Percentiles rank a stretch among this genome's conserved stretches.
Evolutionary conservation across 2,797 vertebrate genomes (phyloP).

Genomic region (Geotrypetes seraphini): DNA sequence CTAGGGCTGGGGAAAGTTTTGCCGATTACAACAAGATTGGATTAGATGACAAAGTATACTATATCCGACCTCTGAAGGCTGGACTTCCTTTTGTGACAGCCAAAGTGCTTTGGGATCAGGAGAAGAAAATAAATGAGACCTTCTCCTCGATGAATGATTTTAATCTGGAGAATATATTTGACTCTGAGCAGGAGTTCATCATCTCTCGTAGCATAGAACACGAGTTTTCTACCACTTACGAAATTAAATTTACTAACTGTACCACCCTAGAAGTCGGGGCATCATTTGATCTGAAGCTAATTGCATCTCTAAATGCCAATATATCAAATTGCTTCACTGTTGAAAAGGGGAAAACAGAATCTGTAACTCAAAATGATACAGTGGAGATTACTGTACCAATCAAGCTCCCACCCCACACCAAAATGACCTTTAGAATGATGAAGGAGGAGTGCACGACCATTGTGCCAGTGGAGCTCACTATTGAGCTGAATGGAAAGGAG

Average conservation of each 20-base stretch:
- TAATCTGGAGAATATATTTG: constrained; percentile 26
- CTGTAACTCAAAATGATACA: constrained; percentile 10
- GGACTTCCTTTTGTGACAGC: constrained; percentile 20
- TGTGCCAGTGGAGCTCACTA: constrained; percentile 27
- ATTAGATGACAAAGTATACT: constrained; percentile 31
- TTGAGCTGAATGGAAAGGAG: constrained; percentile 26
- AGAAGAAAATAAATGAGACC: constrained; percentile 24
- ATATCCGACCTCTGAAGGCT: constrained; percentile 16
- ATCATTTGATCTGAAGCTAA: constrained; percentile 21
- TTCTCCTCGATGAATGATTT: constrained; percentile 40
- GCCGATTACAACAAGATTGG: too few species aligned
- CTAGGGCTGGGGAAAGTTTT: constrained; percentile 24
- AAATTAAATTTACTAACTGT: constrained; percentile 36
- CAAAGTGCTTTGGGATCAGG: constrained; percentile 27
- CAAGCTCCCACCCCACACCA: constrained; percentile 18
- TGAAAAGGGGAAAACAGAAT: constrained; percentile 32
- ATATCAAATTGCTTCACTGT: constrained; percentile 26
- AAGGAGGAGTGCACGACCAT: constrained; percentile 27
- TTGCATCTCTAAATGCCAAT: constrained; percentile 6
- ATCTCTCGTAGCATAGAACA: constrained; percentile 32
- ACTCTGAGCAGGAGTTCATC: constrained; percentile 16
- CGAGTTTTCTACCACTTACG: constrained; percentile 23
- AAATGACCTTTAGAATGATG: constrained; percentile 28
- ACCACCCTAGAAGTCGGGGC: constrained; percentile 29
- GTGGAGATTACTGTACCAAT: constrained; percentile 33